Conservation (phyloP, 2,797 vertebrate genomes). For the Rhinogobio ventralis region DNA sequence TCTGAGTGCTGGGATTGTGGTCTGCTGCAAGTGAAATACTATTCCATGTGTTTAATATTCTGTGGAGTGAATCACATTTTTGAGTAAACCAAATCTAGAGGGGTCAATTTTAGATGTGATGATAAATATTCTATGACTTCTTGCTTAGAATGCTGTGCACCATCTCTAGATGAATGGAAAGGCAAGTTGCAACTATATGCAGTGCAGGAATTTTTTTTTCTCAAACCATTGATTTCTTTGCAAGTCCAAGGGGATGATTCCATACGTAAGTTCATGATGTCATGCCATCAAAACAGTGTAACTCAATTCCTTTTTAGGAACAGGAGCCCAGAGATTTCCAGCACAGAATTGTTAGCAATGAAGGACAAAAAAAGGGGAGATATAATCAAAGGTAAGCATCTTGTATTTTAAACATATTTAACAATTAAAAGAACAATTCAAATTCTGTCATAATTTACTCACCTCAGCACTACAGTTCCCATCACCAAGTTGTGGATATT, state of each 20-base stretch:
- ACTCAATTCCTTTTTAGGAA: background rate
- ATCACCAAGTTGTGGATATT: no score
- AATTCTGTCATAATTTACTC: background rate
- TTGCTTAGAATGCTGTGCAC: background rate
- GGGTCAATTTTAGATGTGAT: slow-evolving; percentile 32
- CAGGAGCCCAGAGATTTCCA: background rate
- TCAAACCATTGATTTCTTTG: background rate
- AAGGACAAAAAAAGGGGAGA: background rate
- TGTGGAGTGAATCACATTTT: slow-evolving; percentile 24
- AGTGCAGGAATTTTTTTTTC: background rate
- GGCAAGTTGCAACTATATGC: background rate
- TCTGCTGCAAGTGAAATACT: slow-evolving; percentile 17
- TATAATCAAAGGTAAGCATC: background rate
- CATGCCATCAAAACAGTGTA: background rate
- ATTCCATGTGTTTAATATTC: slow-evolving; percentile 32
- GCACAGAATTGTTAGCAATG: background rate
- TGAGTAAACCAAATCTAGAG: slow-evolving; percentile 28
- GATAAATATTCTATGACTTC: slow-evolving; percentile 39
- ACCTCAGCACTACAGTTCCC: background rate
- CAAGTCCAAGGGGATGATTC: background rate
- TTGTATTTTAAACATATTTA: background rate
- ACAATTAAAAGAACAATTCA: no score
- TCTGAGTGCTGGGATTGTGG: background rate
- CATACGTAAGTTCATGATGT: background rate
- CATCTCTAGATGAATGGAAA: slow-evolving; percentile 8